Evolutionary conservation across 1,140 invertebrate species (phyloP), one percentile per base, ranked within the genome.

Genomic region (Tribolium castaneum): DNA sequence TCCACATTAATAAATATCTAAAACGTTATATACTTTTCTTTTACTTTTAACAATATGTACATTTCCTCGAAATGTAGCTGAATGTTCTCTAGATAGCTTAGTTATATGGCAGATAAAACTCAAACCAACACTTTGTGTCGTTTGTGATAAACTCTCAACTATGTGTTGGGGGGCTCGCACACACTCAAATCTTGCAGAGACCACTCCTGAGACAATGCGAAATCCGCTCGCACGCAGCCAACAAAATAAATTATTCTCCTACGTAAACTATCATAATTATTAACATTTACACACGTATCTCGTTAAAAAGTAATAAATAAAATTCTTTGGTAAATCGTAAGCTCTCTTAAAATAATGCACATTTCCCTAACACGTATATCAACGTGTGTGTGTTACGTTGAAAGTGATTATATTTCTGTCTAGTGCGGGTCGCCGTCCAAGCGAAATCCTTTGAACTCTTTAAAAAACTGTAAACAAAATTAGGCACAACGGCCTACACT

Each of bases 1-100:
- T 84, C 76, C 79, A 84, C 84, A 85, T 85, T 81, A 84, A 85
- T 85, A 84, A 83, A 85, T 85, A 85, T 83, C 83, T 85, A 85
- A 82, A 84, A 85, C 83, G 83, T 83, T 80, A 80, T 78, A 82
- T 84, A 82, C 78, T 80, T 76, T 80, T 78, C 70, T 78, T 45
- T 70, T 80, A 78, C 49, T 83, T 80, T 81, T 76, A 82, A 84
- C 82, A 84, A 83, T 84, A 81, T 82, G 82, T 83, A 84, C 84
- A 83, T 81, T 85, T 84, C 82, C 71, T 80, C 76, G 84, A 85
- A 85, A 85, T 84, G 83, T 83, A 82, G 80, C 70, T 81, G 51
- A 78, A 77, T 78, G 74, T 80, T 62, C 75, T 56, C 30, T 35
- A 52, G 34, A 75, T 39, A 75, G 51, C 16, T 56, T 74, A 66